Percentiles rank a stretch among this genome's conserved stretches.
Conservation (phyloP, 35 echinoderm and acorn worm genomes). For the Apostichopus japonicus region DNA sequence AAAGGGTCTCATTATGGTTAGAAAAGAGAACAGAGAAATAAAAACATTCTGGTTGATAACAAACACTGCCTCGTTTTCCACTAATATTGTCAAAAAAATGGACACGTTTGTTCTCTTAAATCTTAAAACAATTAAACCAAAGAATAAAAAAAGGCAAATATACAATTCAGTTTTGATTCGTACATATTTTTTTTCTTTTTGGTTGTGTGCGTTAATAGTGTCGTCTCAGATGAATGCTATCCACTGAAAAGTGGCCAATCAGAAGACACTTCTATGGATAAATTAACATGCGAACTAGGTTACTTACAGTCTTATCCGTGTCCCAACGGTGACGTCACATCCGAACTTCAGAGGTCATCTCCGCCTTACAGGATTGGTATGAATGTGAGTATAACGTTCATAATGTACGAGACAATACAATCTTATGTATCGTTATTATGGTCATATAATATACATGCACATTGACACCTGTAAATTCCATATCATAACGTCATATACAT, state of each 20-base stretch:
- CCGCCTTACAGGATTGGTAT: conserved; percentile 88
- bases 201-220: conserved; percentile 26
- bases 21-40: too few relatives aligned
- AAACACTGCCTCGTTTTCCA: too few relatives aligned
- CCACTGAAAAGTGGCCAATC: conserved; percentile 83
- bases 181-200: too few relatives aligned
- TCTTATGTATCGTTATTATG: not conserved
- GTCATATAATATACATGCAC: not conserved
- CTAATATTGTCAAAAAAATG: too few relatives aligned
- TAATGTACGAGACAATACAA: not conserved
- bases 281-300: conserved; percentile 54
- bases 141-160: not conserved
- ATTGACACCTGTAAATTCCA: too few relatives aligned
- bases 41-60: too few relatives aligned
- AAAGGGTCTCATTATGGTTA: too few relatives aligned
- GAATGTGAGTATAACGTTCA: conserved; percentile 57
- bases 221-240: conserved; percentile 91
- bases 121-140: not conserved
- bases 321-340: conserved; percentile 56
- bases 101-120: too few relatives aligned
- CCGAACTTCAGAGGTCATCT: conserved; percentile 60
- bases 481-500: too few relatives aligned
- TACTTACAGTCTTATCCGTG: conserved; percentile 28
- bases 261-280: conserved; percentile 72
- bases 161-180: not conserved